phyloP scores from a whole-genome alignment of 2,888 invertebrate species.

The Cremastinae sp. region DNA sequence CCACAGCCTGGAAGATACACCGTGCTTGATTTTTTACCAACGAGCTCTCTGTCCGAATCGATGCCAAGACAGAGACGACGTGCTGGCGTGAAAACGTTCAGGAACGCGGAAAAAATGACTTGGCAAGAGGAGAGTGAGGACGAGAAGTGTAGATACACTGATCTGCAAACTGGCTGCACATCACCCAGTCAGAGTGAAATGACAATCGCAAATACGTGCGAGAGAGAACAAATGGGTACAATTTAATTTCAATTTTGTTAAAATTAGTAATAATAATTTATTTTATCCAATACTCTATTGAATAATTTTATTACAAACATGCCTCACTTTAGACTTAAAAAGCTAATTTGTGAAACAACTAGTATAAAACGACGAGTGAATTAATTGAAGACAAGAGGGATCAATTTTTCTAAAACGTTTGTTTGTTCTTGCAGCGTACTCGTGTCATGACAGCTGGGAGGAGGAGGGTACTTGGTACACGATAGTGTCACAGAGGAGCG shows the following conservation, averaged over 20 bases:
- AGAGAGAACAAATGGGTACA: slow-evolving; percentile 72
- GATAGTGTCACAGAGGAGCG: slow-evolving; percentile 83
- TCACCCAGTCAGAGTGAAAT: slow-evolving; percentile 76
- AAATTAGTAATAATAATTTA: too few species aligned
- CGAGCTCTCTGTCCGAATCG: slow-evolving; percentile 58
- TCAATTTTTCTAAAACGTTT: not conserved
- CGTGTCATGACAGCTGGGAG: slow-evolving; percentile 88
- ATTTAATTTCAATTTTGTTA: not conserved
- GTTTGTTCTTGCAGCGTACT: slow-evolving; percentile 81
- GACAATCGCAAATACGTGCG: slow-evolving; percentile 75
- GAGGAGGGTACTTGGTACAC: slow-evolving; percentile 85
- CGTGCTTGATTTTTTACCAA: slow-evolving; percentile 80
- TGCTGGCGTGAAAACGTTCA: slow-evolving; percentile 37
- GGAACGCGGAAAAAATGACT: slow-evolving; percentile 62
- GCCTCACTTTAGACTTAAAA: too few species aligned
- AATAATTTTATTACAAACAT: not conserved
- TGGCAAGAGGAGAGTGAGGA: slow-evolving; percentile 69
- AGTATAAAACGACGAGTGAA: too few species aligned
- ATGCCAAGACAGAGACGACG: slow-evolving; percentile 59
- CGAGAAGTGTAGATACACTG: slow-evolving; percentile 73
- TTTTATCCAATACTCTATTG: too few species aligned
- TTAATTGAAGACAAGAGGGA: too few species aligned
- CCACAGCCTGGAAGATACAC: slow-evolving; percentile 87
- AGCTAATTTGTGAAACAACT: too few species aligned
- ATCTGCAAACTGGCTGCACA: slow-evolving; percentile 76